These are phyloP conservation scores for Mormyrops attenuatus DNA, from an alignment of 2,797 vertebrate genomes.

Conservation along the genomic window DNA sequence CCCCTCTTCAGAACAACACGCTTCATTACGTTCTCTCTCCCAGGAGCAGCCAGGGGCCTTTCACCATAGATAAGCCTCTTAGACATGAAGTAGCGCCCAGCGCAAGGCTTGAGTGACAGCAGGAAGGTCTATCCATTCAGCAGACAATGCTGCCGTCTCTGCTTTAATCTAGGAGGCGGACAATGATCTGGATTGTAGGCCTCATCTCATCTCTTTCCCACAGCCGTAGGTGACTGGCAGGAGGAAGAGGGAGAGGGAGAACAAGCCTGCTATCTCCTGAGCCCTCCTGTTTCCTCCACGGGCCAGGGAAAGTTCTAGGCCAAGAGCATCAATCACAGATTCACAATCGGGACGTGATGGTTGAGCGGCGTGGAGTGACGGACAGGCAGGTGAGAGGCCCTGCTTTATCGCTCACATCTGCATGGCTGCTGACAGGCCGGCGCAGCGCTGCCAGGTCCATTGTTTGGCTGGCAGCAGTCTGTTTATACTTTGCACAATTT, in stretches of 20 bases:
- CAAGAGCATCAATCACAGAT: slow-evolving; percentile 81
- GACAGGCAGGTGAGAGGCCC: slow-evolving; percentile 73
- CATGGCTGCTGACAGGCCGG: slow-evolving; percentile 44
- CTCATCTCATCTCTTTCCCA: slow-evolving; percentile 99
- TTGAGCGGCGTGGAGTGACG: slow-evolving; percentile 58
- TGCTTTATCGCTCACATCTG: slow-evolving; percentile 54
- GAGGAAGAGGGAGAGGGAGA: slow-evolving; percentile 50
- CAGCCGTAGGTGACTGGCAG: slow-evolving; percentile 96
- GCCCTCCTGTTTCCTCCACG: slow-evolving; percentile 79
- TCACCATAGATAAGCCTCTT: slow-evolving; percentile 99
- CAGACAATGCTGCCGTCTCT: slow-evolving; percentile 99
- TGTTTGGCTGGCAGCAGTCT: slow-evolving; percentile 43
- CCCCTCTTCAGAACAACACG: slow-evolving; percentile 98
- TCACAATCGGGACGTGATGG: slow-evolving; percentile 70
- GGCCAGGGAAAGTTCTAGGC: slow-evolving; percentile 65
- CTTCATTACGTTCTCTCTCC: slow-evolving; percentile 99
- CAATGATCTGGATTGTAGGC: slow-evolving; percentile 99
- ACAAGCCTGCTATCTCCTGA: slow-evolving; percentile 70
- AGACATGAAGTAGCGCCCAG: slow-evolving; percentile 99
- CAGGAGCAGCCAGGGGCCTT: slow-evolving; percentile 97
- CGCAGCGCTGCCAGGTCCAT: slow-evolving; percentile 43
- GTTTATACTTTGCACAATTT: slow-evolving; percentile 46
- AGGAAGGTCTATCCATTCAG: slow-evolving; percentile 99
- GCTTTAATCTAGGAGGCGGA: slow-evolving; percentile 99
- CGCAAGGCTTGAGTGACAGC: slow-evolving; percentile 99